Evolutionary conservation across 1,140 invertebrate species (phyloP), one percentile per base, ranked within the genome.

Genomic region (Watersipora subatra): DNA sequence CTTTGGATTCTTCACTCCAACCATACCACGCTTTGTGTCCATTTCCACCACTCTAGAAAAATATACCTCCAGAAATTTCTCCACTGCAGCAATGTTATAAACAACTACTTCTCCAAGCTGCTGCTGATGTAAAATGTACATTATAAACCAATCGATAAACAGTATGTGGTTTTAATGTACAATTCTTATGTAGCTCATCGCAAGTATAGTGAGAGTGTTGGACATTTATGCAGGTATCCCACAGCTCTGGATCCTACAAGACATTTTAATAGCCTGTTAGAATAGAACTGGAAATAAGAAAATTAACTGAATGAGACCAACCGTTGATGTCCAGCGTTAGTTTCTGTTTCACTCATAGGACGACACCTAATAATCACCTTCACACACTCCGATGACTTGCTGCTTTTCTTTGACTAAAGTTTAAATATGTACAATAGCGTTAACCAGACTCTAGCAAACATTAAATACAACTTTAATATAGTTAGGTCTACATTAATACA

Each of bases 301-400:
- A 17, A 55, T 22, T 22, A 17, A 22, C 17, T 17, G 17, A 55
- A 55, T 17, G 17, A 55, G 46, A 17, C 17, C 46, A 22, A 78
- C 76, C 75, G 72, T 67, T 73, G 65, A 73, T 76, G 74, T 74
- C 87, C 87, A 69, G 87, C 86, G 26, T 83, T 81, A 65, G 82
- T 84, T 80, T 92, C 90, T 69, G 87, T 84, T 68, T 84, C 81
- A 81, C 89, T 90, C 83, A 93, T 87, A 25, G 92, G 92, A 46
- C 92, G 86, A 84, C 92, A 95, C 82, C 92, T 84, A 67, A 93
- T 89, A 57, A 93, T 88, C 22, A 94, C 92, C 82, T 89, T 90
- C 24, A 95, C 91, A 71, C 87, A 85, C 82, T 95, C 92, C 17
- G 71, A 57, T 12, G 7, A 12, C n/a, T 46, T 46, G 34, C 34